Percentiles rank a stretch among this genome's conserved stretches.
Evolutionary conservation across 2,113 vertebrate genomes (phyloP).

Genomic region (chimpanzee (Pan troglodytes)): DNA sequence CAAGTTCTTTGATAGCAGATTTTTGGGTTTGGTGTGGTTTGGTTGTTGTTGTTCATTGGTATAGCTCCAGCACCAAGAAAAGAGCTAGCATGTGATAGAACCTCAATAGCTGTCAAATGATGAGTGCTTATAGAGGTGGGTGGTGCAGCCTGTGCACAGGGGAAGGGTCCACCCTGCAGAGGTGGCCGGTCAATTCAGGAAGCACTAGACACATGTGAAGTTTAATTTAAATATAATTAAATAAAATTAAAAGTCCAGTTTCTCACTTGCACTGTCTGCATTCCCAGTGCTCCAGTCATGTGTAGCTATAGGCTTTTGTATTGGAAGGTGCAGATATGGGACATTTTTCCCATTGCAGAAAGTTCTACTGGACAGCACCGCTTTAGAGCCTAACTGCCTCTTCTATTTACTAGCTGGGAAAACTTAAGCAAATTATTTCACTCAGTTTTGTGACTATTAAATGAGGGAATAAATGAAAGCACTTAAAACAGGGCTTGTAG

Average conservation of each 20-base stretch:
- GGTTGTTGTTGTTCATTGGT: neutral
- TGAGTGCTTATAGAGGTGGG: neutral
- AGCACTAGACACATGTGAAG: neutral
- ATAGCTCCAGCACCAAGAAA: neutral
- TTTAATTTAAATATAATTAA: neutral
- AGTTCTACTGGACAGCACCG: neutral
- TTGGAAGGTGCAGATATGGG: neutral
- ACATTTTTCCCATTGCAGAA: neutral
- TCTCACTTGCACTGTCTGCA: neutral
- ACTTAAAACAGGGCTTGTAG: neutral
- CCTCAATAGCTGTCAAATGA: neutral
- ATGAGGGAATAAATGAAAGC: neutral
- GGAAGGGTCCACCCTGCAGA: neutral
- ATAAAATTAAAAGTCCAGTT: neutral
- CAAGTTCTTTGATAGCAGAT: neutral
- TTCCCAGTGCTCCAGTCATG: neutral
- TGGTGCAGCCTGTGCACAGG: neutral
- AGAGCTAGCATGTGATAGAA: neutral
- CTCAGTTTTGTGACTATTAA: neutral
- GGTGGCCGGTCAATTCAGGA: neutral
- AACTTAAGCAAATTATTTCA: neutral
- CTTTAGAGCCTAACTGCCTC: neutral
- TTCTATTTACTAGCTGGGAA: neutral
- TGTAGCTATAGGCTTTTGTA: neutral
- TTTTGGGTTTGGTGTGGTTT: neutral